Percentiles rank a stretch among this genome's conserved stretches.
phyloP scores from a whole-genome alignment of 2,113 vertebrate genomes.

The Typhlomys cinereus region DNA sequence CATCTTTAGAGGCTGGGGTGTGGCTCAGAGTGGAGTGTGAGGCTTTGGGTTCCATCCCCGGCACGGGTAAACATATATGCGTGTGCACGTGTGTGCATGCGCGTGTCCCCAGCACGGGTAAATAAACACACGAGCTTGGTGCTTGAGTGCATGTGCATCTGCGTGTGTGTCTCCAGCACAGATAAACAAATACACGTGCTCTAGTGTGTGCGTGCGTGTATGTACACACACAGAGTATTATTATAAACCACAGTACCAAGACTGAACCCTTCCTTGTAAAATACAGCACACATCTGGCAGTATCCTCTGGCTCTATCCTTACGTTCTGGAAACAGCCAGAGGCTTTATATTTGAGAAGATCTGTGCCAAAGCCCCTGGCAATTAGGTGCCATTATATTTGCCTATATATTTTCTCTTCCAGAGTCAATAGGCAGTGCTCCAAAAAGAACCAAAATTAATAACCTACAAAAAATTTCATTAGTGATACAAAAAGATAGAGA shows the following conservation, averaged over 20 bases:
- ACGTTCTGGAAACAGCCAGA: neutral
- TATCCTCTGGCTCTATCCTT: neutral
- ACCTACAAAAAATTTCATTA: neutral
- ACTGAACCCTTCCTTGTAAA: neutral
- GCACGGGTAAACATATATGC: no score
- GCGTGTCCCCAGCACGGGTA: no score
- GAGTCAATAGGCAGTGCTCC: neutral
- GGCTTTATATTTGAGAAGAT: neutral
- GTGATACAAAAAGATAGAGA: neutral
- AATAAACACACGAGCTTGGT: no score
- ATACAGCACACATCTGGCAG: neutral
- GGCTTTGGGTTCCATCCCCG: neutral
- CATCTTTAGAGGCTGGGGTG: neutral
- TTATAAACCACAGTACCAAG: neutral
- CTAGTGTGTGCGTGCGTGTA: no score
- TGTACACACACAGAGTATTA: neutral
- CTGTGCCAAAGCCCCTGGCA: neutral
- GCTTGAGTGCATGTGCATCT: no score
- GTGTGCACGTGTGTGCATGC: no score
- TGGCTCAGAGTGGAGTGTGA: neutral
- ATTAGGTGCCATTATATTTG: neutral
- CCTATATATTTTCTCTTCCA: neutral
- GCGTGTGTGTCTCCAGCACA: no score
- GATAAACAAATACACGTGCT: no score
- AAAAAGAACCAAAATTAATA: neutral